A percentile compares a stretch with the other conserved stretches of the same genome.
Conservation (phyloP, 2,888 invertebrate species). For the Euproctis similis region DNA sequence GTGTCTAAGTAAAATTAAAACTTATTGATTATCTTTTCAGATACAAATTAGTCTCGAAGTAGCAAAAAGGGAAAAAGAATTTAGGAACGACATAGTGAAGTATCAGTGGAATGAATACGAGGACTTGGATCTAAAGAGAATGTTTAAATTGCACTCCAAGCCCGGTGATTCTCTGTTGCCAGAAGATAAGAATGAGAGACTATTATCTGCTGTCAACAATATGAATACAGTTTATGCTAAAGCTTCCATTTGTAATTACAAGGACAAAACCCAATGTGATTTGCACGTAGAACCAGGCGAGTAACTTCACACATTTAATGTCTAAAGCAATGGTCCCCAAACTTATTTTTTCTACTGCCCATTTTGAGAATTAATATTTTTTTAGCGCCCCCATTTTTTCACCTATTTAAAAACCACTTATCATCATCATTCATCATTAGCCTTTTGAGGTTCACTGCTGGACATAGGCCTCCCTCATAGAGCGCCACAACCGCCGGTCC, state of each 20-base stretch:
- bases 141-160: slow-evolving; percentile 82
- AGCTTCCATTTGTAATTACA: slow-evolving; percentile 84
- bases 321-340: too few species aligned
- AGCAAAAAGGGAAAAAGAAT: slow-evolving; percentile 76
- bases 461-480: too few species aligned
- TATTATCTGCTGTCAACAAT: slow-evolving; percentile 77
- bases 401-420: too few species aligned
- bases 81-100: slow-evolving; percentile 79
- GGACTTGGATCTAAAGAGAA: slow-evolving; percentile 81
- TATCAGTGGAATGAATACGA: slow-evolving; percentile 84
- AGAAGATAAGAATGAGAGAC: slow-evolving; percentile 78
- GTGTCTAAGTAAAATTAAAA: too few species aligned
- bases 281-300: slow-evolving; percentile 83
- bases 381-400: too few species aligned
- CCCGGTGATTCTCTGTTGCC: slow-evolving; percentile 85
- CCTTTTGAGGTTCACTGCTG: too few species aligned
- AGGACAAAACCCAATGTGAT: slow-evolving; percentile 79
- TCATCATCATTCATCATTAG: too few species aligned
- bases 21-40: too few species aligned
- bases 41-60: slow-evolving; percentile 48
- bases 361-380: too few species aligned
- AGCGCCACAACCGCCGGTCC: too few species aligned
- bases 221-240: slow-evolving; percentile 87
- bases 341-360: too few species aligned
- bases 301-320: too few species aligned